Base-by-base conservation (phyloP, 2,888 invertebrate species). In the Kryphioiulus occultus region DNA sequence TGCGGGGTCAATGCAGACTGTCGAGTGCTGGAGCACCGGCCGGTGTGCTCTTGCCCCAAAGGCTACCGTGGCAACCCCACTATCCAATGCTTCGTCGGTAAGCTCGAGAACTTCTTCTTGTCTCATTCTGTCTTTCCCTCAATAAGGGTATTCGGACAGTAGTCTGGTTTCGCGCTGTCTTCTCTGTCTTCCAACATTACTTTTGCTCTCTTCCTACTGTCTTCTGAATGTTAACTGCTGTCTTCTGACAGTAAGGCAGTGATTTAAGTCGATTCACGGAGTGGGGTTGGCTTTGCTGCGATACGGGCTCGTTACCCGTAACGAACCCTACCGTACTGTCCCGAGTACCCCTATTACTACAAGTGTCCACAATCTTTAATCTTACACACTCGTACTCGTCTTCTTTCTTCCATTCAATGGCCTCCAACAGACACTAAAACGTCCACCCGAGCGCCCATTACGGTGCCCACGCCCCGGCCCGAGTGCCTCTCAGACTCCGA, bases 1-100 rank as follows among this genome's bases (percentile, higher is more conserved):
- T 97, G 97, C 91, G 97, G 97, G 85, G 94, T 95, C 85, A 97
- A 97, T 91, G 96, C 97, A 26, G 94, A 95, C 87, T 97, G 97
- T 90, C 93, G 94, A 90, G 96, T 97, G 3, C 93, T 95, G 88
- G 96, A 96, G 89, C 97, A 97, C 92, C 94, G 95, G 82, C 95
- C 96, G 84, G 94, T 97, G 4, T 98, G 98, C 91, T 94, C 96
- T 88, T 98, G 98, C 91, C 96, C 96, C 0, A 96, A 96, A 91
- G 96, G 97, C 22, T 96, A 94, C 91, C 95, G 95, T 89, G 89
- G 89, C 86, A 88, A 89, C 86, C 89, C 89, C 17, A 84, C 47
- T 3, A 53, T 88, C 30, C 86, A 88, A 42, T 89, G 89, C 86
- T 26, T 82, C 35, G 84, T 84, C 10, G 84, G 84, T 84, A 42